Evolutionary conservation across 2,888 invertebrate species (phyloP), one percentile per base, ranked within the genome.

Genomic region (Erebia palarica): DNA sequence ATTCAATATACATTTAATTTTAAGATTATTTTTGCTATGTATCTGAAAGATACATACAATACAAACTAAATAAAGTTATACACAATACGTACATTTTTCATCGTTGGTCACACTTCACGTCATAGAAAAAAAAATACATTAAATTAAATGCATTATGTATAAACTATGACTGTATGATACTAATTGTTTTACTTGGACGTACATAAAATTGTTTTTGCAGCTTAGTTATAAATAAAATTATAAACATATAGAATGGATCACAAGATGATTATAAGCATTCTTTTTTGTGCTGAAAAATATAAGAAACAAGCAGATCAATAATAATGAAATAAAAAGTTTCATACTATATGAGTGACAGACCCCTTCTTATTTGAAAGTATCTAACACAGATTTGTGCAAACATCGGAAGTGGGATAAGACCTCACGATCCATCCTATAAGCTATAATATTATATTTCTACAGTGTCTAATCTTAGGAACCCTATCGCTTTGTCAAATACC

Each of bases 131-230:
- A 55, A 42, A 63, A 69, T 81, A 77, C 10, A 53, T 69, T 55
- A 67, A 70, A 65, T 65, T 57, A 86, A 86, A 84, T 85, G 86
- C 85, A 81, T 76, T 80, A 36, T 7, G 36, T 36, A 77, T 16
- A 67, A 75, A 63, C 81, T 84, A 84, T 82, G 82, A 83, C 81
- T 80, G 75, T 81, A 59, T 27, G 21, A 44, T 53, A 53, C 16
- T 53, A 53, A 16, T 55, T 65, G 36, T 3, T 70, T 67, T 70
- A 67, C 78, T 74, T 86, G 87, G 86, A 86, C 87, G 85, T 82
- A 81, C 68, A 53, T n/a, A 36, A 5, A 7, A 53, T 53, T 72
- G 69, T 71, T 66, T 75, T 74, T 75, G 77, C 75, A 74, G 75
- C 73, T n/a, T n/a, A n/a, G n/a, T n/a, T n/a, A 75, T 71, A 75